Evolutionary conservation across 2,888 invertebrate species (phyloP).

Genomic region (Plutella xylostella): DNA sequence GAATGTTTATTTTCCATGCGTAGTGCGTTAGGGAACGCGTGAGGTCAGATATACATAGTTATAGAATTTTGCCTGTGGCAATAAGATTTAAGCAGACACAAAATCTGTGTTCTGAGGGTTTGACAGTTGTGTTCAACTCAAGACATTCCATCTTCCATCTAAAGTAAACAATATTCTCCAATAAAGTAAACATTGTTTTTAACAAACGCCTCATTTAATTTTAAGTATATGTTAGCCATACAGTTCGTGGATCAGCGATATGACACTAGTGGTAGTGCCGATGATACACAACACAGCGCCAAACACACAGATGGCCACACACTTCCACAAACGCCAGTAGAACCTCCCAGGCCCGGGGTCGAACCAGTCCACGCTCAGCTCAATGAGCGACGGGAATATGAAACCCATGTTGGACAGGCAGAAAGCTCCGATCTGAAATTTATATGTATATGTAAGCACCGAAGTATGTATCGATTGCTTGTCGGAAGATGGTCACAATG

Average conservation of each 20-base stretch:
- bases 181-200: background rate
- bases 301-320: slow-evolving; percentile 33
- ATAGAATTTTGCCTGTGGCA: too few species aligned
- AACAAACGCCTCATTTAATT: too few species aligned
- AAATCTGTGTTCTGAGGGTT: too few species aligned
- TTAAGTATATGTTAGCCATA: too few species aligned
- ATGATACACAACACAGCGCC: slow-evolving; percentile 45
- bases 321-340: slow-evolving; percentile 51
- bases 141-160: slow-evolving; percentile 15
- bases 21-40: too few species aligned
- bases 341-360: slow-evolving; percentile 42
- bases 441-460: background rate
- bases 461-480: too few species aligned
- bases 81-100: too few species aligned
- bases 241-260: background rate
- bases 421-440: slow-evolving; percentile 56
- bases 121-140: too few species aligned
- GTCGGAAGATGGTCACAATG: too few species aligned
- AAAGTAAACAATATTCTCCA: slow-evolving; percentile 13
- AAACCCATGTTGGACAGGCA: slow-evolving; percentile 59
- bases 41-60: too few species aligned
- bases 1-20: too few species aligned
- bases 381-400: slow-evolving; percentile 53
- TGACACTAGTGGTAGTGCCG: slow-evolving; percentile 49
- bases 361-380: slow-evolving; percentile 51